Evolutionary conservation across 2,888 invertebrate genomes (phyloP).

Genomic region (Colletes collaris): DNA sequence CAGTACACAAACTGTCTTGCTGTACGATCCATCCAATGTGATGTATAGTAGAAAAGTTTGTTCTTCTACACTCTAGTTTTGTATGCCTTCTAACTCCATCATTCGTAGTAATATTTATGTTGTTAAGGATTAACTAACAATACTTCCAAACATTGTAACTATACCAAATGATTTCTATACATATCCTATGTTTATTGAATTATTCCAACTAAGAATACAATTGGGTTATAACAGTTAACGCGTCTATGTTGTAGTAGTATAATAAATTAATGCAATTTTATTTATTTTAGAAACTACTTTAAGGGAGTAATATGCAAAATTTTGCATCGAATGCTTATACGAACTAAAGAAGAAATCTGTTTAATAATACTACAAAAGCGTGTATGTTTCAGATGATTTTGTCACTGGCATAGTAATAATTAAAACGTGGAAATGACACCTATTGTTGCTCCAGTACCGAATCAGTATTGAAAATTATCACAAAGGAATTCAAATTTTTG

Average conservation of each 20-base stretch:
- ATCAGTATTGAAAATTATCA: slow-evolving; percentile 53
- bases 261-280: slow-evolving; percentile 45
- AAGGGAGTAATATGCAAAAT: slow-evolving; percentile 40
- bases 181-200: slow-evolving; percentile 52
- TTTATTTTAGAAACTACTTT: slow-evolving; percentile 52
- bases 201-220: slow-evolving; percentile 20
- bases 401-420: slow-evolving; percentile 43
- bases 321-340: slow-evolving; percentile 37
- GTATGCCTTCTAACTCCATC: slow-evolving; percentile 51
- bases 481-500: slow-evolving; percentile 8
- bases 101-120: slow-evolving; percentile 53
- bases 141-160: slow-evolving; percentile 52
- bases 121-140: slow-evolving; percentile 47
- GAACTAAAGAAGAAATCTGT: slow-evolving; percentile 26
- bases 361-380: slow-evolving; percentile 39
- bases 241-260: slow-evolving; percentile 40
- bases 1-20: slow-evolving; percentile 72
- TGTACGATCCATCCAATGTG: slow-evolving; percentile 59
- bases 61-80: slow-evolving; percentile 51
- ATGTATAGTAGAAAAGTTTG: slow-evolving; percentile 51
- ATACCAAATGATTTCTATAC: slow-evolving; percentile 64
- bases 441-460: slow-evolving; percentile 52
- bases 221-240: slow-evolving; percentile 33
- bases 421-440: slow-evolving; percentile 60
- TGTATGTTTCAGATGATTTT: slow-evolving; percentile 51